Base-by-base conservation (phyloP, 2,888 invertebrate species). In the Drosophila barbarae region DNA sequence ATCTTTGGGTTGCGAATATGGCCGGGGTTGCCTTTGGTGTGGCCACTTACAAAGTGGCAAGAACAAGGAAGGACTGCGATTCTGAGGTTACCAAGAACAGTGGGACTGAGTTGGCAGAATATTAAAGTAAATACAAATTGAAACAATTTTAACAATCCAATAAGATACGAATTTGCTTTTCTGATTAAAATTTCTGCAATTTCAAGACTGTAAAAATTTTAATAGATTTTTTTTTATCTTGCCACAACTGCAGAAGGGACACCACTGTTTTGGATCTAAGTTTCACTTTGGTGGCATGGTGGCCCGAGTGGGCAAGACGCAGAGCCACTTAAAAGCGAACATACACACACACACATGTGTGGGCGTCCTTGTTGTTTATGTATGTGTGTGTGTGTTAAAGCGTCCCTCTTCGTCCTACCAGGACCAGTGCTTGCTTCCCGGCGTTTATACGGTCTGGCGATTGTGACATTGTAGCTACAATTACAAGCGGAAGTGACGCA, bases 381-480 rank as follows among this genome's bases (percentile, higher is more conserved):
- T 28, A 15, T 50, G 35, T 55, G 42, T 42, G 42, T 42, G 59
- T 55, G 46, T 39, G 57, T 32, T 42, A 34, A 28, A n/a, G 26
- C 26, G 15, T 1, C 15, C 23, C 18, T 18, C 46, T 38, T 36
- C n/a, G 52, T 44, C 51, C 69, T 44, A 39, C 23, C 38, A 21
- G 52, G 39, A 41, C 53, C 52, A 13, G 58, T 21, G 39, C 65
- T 61, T 67, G 72, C 74, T 68, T 75, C 73, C 69, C 55, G 74
- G 76, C 85, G 82, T 81, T 81, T 78, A 84, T 81, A 84, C 76
- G 85, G 85, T 85, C 81, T 85, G 68, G 76, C 85, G 81, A 81
- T 81, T 82, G 85, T 82, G 81, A 84, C 81, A 85, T 85, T 82
- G 81, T 85, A 85, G 82, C 85, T 84, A 85, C 81, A 82, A 82